Base-by-base conservation (phyloP, 2,113 vertebrate species). In the Panurus biarmicus region DNA sequence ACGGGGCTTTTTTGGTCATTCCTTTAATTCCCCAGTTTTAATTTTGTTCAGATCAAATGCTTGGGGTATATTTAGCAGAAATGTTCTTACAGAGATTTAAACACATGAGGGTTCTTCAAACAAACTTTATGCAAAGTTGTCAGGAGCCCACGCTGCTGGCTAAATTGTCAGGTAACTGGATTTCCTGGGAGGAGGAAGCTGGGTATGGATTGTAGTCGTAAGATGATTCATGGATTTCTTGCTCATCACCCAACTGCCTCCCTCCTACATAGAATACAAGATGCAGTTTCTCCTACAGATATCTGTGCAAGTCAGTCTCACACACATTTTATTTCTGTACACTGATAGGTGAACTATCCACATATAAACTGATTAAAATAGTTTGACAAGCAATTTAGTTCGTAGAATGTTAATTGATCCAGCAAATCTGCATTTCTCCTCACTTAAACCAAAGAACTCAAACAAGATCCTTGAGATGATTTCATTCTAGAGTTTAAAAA, bases 111-210 rank as follows among this genome's bases (percentile, higher is more conserved):
- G 24, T 67, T 94, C 79, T 94, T 96, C 75, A 75, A 86, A 70
- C 36, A 93, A 96, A 90, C 82, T 95, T 92, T 31, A 36, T 95
- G 44, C 61, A 67, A 86, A 94, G 51, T 91, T 94, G 75, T 90
- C 75, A 81, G 72, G 80, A 94, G 45, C 90, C 93, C 85, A 95
- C 85, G 15, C 87, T 88, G 15, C 78, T 85, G 85, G 78, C 76
- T 93, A 75, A 94, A 75, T 75, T 95, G 82, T 95, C 93, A 94
- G 93, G 91, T 96, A 96, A 71, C 72, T 89, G 93, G 74, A 83
- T 95, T 95, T 95, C 90, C 93, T 94, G 50, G 56, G 82, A 95
- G 85, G 78, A 94, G 51, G 81, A 83, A 90, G 71, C 80, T 82
- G 65, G 62, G 86, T 93, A 86, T 92, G 87, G 88, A 75, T 93